These are phyloP conservation scores for Neomicropteryx cornuta DNA, from an alignment of 1,140 invertebrate genomes.

Conservation along the genomic window DNA sequence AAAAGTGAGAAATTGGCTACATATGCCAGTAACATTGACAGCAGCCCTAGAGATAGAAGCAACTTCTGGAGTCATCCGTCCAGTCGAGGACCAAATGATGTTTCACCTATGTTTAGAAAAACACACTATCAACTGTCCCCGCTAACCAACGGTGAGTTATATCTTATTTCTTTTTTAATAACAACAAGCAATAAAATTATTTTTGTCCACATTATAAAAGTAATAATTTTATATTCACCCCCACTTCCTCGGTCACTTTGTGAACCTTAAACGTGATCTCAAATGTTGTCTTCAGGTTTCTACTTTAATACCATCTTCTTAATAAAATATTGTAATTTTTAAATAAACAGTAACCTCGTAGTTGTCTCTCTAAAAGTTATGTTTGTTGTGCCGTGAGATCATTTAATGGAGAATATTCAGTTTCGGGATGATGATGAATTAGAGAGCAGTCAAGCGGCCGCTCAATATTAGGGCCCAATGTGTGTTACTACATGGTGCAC, in stretches of 20 bases:
- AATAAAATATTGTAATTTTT: neutral
- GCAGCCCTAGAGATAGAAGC: constrained; percentile 21
- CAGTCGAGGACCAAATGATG: constrained; percentile 37
- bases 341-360: constrained; percentile 5
- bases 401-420: too few species aligned
- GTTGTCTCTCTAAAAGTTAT: constrained; percentile 6
- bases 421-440: too few species aligned
- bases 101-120: constrained; percentile 37
- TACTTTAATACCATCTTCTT: neutral
- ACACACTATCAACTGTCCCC: constrained; percentile 45
- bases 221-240: neutral
- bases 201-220: constrained; percentile 3
- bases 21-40: constrained; percentile 17
- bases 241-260: constrained; percentile 2
- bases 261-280: neutral
- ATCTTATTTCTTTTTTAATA: constrained; percentile 4
- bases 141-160: constrained; percentile 32
- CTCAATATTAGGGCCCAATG: too few species aligned
- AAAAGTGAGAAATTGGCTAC: constrained; percentile 15
- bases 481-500: too few species aligned
- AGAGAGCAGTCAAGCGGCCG: too few species aligned
- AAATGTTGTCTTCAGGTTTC: neutral
- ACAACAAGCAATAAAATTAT: neutral
- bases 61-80: constrained; percentile 48
- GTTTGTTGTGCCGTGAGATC: constrained; percentile 18